These are phyloP conservation scores for Drosophila dives DNA, from an alignment of 2,888 invertebrate genomes.

Conservation along the genomic window DNA sequence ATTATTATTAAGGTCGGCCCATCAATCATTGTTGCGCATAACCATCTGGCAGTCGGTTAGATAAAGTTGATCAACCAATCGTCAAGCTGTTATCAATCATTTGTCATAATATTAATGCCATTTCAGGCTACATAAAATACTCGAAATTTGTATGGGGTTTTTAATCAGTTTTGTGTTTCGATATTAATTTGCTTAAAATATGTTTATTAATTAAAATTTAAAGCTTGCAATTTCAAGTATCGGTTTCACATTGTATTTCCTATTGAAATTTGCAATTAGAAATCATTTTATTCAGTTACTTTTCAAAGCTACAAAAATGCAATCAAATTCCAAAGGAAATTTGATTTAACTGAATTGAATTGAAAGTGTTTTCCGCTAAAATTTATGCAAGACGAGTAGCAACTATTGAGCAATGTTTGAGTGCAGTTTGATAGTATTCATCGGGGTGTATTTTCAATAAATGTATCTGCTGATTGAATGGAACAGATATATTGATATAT, in stretches of 20 bases:
- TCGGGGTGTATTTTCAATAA: conserved; percentile 16
- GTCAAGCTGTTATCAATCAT: conserved; percentile 51
- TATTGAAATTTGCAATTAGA: background rate
- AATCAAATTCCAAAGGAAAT: background rate
- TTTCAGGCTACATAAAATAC: background rate
- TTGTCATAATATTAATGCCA: background rate
- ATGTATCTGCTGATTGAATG: conserved; percentile 51
- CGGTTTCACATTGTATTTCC: background rate
- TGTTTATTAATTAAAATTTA: background rate
- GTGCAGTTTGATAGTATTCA: background rate
- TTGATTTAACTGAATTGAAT: background rate
- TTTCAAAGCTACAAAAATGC: background rate
- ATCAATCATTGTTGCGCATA: conserved; percentile 32
- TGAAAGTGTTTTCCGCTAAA: background rate
- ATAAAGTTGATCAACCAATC: conserved; percentile 49
- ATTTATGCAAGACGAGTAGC: background rate
- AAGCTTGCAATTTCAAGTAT: background rate
- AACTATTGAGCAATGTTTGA: conserved; percentile 15
- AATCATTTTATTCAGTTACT: background rate
- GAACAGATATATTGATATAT: conserved; percentile 41
- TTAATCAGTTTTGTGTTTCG: background rate
- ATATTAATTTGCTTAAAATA: background rate
- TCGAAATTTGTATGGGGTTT: background rate
- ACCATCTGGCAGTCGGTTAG: conserved; percentile 25
- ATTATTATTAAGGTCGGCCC: background rate